Evolutionary conservation across 2,113 vertebrate species (phyloP).

Genomic region (Hydrolagus affinis): DNA sequence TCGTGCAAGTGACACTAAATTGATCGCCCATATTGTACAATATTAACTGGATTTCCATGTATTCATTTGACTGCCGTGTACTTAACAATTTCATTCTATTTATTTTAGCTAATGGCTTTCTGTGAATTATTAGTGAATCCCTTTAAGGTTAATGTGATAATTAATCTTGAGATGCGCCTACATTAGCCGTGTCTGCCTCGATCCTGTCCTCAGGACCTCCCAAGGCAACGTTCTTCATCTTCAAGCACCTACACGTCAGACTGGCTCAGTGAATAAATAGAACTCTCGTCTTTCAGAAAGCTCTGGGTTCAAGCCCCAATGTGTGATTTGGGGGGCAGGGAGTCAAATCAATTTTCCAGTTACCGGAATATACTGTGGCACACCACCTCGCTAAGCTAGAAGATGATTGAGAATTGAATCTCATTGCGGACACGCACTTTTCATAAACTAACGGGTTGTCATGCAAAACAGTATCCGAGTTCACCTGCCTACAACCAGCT

Average conservation of each 20-base stretch:
- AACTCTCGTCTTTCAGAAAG: too few species aligned
- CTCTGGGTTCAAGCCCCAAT: too few species aligned
- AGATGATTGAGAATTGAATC: too few species aligned
- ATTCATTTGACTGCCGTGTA: background rate
- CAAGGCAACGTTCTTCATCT: background rate
- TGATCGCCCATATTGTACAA: background rate
- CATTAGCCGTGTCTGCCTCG: background rate
- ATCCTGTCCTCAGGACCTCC: background rate
- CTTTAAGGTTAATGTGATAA: background rate
- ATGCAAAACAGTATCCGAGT: too few species aligned
- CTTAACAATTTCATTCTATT: background rate
- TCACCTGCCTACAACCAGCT: too few species aligned
- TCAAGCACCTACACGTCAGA: background rate
- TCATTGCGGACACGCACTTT: too few species aligned
- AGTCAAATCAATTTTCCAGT: too few species aligned
- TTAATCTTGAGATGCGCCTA: background rate
- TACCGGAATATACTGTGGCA: too few species aligned
- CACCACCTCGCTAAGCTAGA: too few species aligned
- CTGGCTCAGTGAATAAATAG: background rate
- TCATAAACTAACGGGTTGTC: too few species aligned
- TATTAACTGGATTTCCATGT: background rate
- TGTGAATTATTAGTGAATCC: background rate
- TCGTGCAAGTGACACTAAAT: too few species aligned
- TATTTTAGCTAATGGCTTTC: background rate
- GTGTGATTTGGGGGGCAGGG: too few species aligned